These are phyloP conservation scores for Stenotaenia linearis DNA, from an alignment of 2,888 invertebrate genomes.

Conservation along the genomic window DNA sequence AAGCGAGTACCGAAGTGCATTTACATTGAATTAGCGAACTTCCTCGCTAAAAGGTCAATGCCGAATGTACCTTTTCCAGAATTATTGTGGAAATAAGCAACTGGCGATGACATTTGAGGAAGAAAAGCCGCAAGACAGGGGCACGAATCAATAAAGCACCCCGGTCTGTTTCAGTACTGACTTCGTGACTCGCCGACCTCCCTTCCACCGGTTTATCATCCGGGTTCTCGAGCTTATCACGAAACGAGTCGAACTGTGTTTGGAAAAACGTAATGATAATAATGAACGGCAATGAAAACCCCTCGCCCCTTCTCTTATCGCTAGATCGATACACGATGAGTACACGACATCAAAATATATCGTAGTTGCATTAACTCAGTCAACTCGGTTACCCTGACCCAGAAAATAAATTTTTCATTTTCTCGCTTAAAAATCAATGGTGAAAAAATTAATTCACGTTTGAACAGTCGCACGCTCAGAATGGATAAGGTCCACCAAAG, in stretches of 20 bases:
- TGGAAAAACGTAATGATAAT: constrained; percentile 23
- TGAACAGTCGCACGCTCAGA: too few relatives aligned
- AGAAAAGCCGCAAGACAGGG: neutral
- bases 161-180: neutral
- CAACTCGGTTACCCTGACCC: neutral
- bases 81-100: neutral
- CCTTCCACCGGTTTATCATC: neutral
- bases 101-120: neutral
- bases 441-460: neutral
- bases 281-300: constrained; percentile 2
- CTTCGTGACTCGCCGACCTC: neutral
- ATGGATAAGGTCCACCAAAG: neutral
- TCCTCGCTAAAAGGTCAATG: too few relatives aligned
- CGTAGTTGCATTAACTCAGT: neutral
- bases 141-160: neutral
- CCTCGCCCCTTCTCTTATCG: neutral
- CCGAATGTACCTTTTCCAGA: too few relatives aligned
- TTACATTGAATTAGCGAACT: neutral
- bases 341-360: neutral
- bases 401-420: neutral
- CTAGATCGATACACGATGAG: neutral
- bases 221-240: neutral
- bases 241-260: constrained; percentile 13
- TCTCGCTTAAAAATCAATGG: too few relatives aligned
- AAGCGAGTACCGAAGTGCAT: neutral